A percentile compares a stretch with the other conserved stretches of the same genome.
These are phyloP conservation scores for Physella acuta DNA, from an alignment of 1,140 invertebrate genomes.

Conservation along the genomic window DNA sequence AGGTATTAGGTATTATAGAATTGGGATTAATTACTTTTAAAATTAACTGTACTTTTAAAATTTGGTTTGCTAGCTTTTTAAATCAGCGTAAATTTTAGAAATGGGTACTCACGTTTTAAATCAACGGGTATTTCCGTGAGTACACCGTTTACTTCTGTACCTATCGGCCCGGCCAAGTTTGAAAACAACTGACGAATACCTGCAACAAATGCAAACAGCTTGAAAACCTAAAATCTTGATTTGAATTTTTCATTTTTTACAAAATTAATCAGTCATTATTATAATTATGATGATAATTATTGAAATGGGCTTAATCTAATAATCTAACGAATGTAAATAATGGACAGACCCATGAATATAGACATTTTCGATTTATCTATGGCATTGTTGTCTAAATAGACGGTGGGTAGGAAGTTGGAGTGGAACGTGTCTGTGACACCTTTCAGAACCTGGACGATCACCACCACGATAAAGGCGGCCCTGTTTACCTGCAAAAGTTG, in stretches of 20 bases:
- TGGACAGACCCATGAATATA: background rate
- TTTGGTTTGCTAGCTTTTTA: too few relatives aligned
- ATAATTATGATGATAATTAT: too few relatives aligned
- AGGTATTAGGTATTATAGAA: too few relatives aligned
- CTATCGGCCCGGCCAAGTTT: background rate
- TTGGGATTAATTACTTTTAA: too few relatives aligned
- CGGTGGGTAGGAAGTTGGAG: background rate
- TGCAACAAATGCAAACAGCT: too few relatives aligned
- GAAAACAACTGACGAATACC: conserved; percentile 7
- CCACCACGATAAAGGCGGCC: background rate
- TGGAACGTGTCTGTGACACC: background rate
- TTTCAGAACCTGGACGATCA: background rate
- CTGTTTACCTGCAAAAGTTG: background rate
- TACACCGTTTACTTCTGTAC: conserved; percentile 2
- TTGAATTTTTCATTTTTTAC: too few relatives aligned
- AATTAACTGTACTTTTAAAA: too few relatives aligned
- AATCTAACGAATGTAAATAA: too few relatives aligned
- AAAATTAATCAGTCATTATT: too few relatives aligned
- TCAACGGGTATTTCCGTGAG: conserved; percentile 6
- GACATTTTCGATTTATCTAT: background rate
- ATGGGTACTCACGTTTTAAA: conserved; percentile 1
- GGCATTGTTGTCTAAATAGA: background rate
- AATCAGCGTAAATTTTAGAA: too few relatives aligned
- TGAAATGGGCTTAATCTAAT: too few relatives aligned
- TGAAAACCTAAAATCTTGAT: too few relatives aligned